A percentile compares a stretch with the other conserved stretches of the same genome.
These are phyloP conservation scores for Scolopax bukidnonensis DNA, from an alignment of 2,797 vertebrate genomes.

Conservation along the genomic window DNA sequence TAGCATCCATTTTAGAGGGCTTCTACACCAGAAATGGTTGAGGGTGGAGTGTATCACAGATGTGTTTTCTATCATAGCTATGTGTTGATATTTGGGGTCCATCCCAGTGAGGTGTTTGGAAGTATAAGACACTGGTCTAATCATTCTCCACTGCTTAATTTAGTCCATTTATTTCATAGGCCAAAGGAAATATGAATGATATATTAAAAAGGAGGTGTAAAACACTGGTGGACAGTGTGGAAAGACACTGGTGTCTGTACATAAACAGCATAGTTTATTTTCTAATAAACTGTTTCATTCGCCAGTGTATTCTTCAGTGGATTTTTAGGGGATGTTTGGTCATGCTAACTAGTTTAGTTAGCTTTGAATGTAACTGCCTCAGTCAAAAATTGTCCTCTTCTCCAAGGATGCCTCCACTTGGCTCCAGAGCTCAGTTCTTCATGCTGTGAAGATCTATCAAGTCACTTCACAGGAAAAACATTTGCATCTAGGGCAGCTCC, in stretches of 20 bases:
- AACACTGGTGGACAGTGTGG: background rate
- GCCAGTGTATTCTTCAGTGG: background rate
- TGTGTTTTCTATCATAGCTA: background rate
- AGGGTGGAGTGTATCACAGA: background rate
- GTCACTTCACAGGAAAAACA: background rate
- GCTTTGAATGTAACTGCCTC: background rate
- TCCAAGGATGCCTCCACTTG: background rate
- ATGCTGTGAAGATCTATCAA: background rate
- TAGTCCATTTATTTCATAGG: background rate
- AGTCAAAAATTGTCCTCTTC: background rate
- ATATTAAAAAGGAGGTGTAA: background rate
- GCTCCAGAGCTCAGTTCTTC: background rate
- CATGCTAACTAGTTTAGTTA: background rate
- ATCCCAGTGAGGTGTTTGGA: background rate
- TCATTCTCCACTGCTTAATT: background rate
- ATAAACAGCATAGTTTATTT: background rate
- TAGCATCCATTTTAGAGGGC: background rate
- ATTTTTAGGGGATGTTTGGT: background rate
- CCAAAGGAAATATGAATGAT: background rate
- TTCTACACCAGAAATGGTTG: background rate
- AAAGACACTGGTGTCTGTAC: background rate
- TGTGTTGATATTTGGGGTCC: background rate
- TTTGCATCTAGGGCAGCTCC: background rate
- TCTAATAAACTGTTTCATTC: background rate
- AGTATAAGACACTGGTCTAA: background rate